Percentiles rank a stretch among this genome's conserved stretches.
These are phyloP conservation scores for Leguminivora glycinivorella DNA, from an alignment of 1,140 invertebrate species.

Conservation along the genomic window DNA sequence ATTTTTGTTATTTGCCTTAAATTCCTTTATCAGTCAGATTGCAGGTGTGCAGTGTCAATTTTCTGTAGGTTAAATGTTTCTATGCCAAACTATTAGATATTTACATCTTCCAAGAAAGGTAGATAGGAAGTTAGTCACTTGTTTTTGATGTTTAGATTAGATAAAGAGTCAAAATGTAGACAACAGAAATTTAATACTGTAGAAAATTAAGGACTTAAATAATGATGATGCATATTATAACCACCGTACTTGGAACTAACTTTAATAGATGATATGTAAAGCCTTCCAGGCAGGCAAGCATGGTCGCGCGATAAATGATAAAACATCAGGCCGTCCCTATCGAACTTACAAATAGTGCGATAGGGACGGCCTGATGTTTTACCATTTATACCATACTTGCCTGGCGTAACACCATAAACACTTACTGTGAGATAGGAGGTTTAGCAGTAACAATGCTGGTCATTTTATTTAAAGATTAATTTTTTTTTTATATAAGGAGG, in stretches of 20 bases:
- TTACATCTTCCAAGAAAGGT: background rate
- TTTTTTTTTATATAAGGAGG: conserved; percentile 5
- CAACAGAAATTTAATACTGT: background rate
- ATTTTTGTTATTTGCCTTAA: background rate
- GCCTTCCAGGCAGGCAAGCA: too few species aligned
- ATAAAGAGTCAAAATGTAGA: too few species aligned
- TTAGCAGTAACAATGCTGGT: conserved; percentile 21
- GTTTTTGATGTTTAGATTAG: too few species aligned
- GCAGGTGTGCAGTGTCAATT: background rate
- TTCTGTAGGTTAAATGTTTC: conserved; percentile 3
- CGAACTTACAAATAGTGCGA: too few species aligned
- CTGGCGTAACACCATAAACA: background rate
- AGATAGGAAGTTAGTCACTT: background rate
- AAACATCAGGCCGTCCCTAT: too few species aligned
- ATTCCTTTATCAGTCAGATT: background rate
- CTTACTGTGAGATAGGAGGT: conserved; percentile 6
- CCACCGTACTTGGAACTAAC: background rate
- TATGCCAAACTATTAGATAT: background rate
- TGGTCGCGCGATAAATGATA: too few species aligned
- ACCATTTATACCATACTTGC: too few species aligned
- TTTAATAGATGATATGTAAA: background rate
- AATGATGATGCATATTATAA: background rate
- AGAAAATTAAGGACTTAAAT: background rate
- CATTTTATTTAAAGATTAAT: conserved; percentile 22
- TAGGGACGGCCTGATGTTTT: too few species aligned